Conservation (phyloP, 2,797 vertebrate species). For the Tolypeutes matacus region DNA sequence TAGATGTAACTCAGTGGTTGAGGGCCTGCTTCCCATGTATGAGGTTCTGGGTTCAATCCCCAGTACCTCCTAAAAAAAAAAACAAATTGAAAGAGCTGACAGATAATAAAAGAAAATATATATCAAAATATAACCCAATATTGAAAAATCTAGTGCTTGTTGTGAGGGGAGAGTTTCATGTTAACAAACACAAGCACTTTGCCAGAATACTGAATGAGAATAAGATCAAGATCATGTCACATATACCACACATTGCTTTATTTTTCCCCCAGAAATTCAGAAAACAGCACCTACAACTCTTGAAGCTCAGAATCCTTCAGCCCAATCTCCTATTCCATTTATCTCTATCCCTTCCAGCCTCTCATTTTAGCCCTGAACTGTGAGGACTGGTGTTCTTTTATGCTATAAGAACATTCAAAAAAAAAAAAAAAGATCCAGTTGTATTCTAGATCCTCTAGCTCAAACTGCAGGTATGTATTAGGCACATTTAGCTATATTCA, state of each 20-base stretch:
- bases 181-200: background rate
- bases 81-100: background rate
- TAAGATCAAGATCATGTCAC: background rate
- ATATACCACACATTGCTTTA: background rate
- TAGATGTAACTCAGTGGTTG: no score
- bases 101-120: no score
- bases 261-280: background rate
- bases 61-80: no score
- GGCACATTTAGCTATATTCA: background rate
- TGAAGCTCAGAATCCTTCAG: background rate
- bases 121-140: background rate
- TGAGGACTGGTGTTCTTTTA: background rate
- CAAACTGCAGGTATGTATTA: background rate
- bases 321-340: background rate
- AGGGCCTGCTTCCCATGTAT: no score
- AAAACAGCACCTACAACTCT: background rate
- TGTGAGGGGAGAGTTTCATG: background rate
- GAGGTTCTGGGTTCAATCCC: no score
- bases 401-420: background rate
- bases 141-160: background rate
- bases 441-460: background rate
- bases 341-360: background rate
- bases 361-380: background rate
- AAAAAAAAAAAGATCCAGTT: background rate
- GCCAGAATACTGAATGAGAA: background rate